Evolutionary conservation across 2,797 vertebrate species (phyloP).

Genomic region (Linurgus olivaceus): DNA sequence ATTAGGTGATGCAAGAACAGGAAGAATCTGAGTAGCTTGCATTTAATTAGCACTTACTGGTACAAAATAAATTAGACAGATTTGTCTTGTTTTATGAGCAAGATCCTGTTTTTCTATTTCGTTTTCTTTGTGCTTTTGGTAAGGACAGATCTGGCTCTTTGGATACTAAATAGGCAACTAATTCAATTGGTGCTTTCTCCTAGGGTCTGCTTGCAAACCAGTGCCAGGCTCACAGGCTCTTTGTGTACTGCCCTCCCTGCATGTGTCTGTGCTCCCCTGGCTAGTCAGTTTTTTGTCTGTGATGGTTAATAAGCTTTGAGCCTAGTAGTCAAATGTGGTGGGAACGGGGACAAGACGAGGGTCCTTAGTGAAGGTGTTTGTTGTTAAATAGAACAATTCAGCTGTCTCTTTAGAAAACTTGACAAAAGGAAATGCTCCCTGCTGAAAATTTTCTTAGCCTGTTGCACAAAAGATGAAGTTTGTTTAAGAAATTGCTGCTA

Average conservation of each 20-base stretch:
- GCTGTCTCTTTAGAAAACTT: slow-evolving; percentile 96
- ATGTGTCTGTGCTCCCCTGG: slow-evolving; percentile 89
- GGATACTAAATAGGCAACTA: slow-evolving; percentile 91
- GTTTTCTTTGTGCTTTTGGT: slow-evolving; percentile 89
- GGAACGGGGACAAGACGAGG: slow-evolving; percentile 91
- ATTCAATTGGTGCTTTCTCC: slow-evolving; percentile 89
- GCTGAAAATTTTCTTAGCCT: slow-evolving; percentile 96
- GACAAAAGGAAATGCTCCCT: slow-evolving; percentile 95
- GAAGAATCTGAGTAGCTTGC: slow-evolving; percentile 85
- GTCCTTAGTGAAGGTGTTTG: slow-evolving; percentile 96
- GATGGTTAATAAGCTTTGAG: slow-evolving; percentile 91
- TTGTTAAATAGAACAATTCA: slow-evolving; percentile 98
- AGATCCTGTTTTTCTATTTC: slow-evolving; percentile 92
- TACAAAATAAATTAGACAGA: slow-evolving; percentile 86
- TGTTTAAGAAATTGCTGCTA: slow-evolving; percentile 99
- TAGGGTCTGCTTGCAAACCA: slow-evolving; percentile 84
- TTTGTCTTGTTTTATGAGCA: slow-evolving; percentile 91
- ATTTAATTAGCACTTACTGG: slow-evolving; percentile 91
- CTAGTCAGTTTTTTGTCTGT: slow-evolving; percentile 89
- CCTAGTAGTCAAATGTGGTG: slow-evolving; percentile 92
- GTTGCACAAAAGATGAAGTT: slow-evolving; percentile 97
- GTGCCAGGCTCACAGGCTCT: slow-evolving; percentile 87
- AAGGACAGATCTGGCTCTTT: slow-evolving; percentile 91
- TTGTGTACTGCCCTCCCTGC: slow-evolving; percentile 89
- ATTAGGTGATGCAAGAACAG: slow-evolving; percentile 84